Evolutionary conservation across 1,140 invertebrate genomes (phyloP).

Genomic region (Dryas iulia): DNA sequence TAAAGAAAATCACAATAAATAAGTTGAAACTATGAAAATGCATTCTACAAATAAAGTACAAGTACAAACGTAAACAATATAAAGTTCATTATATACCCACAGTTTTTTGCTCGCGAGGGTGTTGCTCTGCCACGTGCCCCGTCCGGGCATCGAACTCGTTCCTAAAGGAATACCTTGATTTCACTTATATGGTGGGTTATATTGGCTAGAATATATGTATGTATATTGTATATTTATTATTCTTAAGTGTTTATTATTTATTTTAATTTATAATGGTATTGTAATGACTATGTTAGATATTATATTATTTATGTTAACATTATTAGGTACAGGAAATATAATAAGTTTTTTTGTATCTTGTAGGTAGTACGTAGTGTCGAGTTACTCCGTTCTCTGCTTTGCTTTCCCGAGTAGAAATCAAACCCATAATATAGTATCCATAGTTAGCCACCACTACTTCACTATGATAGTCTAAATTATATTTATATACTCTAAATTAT

Average conservation of each 20-base stretch:
- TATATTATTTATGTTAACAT: too few relatives aligned
- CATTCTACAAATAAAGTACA: not conserved
- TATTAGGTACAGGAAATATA: too few relatives aligned
- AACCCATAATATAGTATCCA: too few relatives aligned
- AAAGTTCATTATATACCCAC: conserved; percentile 35
- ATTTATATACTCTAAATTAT: too few relatives aligned
- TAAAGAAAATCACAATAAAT: not conserved
- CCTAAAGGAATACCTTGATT: conserved; percentile 58
- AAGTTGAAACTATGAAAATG: not conserved
- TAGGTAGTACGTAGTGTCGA: too few relatives aligned
- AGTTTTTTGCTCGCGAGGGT: conserved; percentile 60
- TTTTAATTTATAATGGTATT: not conserved
- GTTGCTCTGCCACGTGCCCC: conserved; percentile 60
- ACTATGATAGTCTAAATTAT: too few relatives aligned
- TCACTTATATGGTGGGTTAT: conserved; percentile 13
- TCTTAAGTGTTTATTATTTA: not conserved
- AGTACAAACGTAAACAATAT: conserved; percentile 26
- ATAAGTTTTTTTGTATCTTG: too few relatives aligned
- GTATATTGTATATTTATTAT: conserved; percentile 11
- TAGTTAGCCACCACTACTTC: too few relatives aligned
- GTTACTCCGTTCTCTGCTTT: too few relatives aligned
- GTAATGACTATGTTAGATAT: too few relatives aligned
- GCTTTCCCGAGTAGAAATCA: too few relatives aligned
- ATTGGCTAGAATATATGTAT: not conserved
- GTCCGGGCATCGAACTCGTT: conserved; percentile 56